Evolutionary conservation across 2,113 vertebrate species (phyloP).

Genomic region (Phodopus roborovskii): DNA sequence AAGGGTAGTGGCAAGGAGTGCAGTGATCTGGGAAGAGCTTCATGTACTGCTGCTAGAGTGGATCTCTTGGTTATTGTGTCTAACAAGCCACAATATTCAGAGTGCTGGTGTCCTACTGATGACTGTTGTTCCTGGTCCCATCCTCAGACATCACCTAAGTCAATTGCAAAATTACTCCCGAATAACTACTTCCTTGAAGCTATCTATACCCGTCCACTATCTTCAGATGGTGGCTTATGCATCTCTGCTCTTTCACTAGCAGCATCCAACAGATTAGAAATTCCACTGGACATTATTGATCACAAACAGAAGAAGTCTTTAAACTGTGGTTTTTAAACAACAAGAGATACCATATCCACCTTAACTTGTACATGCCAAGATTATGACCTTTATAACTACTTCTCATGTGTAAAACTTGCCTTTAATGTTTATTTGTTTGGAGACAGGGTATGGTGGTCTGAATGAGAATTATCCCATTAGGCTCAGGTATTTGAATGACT

Average conservation of each 20-base stretch:
- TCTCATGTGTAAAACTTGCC: neutral
- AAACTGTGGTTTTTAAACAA: conserved; percentile 51
- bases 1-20: neutral
- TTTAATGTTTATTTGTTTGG: neutral
- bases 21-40: neutral
- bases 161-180: conserved; percentile 40
- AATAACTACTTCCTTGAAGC: conserved; percentile 33
- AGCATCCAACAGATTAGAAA: neutral
- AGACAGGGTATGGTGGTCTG: neutral
- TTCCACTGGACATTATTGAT: conserved; percentile 8
- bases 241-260: conserved; percentile 44
- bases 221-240: conserved; percentile 39
- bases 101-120: neutral
- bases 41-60: neutral
- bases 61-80: neutral
- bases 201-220: neutral
- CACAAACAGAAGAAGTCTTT: conserved; percentile 33
- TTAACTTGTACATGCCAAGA: conserved; percentile 16
- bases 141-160: neutral
- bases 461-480: neutral
- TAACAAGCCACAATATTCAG: conserved; percentile 33
- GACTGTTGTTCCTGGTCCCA: neutral
- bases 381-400: conserved; percentile 7
- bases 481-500: neutral
- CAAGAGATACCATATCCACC: neutral